A percentile compares a stretch with the other conserved stretches of the same genome.
These are phyloP conservation scores for Thymelicus sylvestris DNA, from an alignment of 2,888 invertebrate species.

Conservation along the genomic window DNA sequence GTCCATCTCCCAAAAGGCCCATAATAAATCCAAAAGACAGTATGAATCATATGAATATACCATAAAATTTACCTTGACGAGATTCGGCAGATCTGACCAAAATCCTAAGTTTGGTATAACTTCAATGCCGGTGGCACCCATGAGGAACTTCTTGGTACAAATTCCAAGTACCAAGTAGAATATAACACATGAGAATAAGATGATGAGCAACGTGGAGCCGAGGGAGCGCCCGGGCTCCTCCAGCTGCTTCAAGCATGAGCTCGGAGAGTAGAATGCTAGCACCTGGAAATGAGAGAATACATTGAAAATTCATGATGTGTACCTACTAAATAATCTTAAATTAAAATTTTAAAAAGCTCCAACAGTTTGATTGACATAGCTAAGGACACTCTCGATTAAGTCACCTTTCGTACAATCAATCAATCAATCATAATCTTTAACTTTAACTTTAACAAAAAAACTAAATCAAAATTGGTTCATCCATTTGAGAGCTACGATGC, in stretches of 20 bases:
- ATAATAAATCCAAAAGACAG: too few relatives aligned
- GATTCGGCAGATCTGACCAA: constrained; percentile 88
- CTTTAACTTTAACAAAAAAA: too few relatives aligned
- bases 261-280: constrained; percentile 78
- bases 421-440: too few relatives aligned
- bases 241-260: constrained; percentile 74
- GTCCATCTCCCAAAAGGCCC: too few relatives aligned
- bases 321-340: too few relatives aligned
- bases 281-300: constrained; percentile 64
- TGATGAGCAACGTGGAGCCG: constrained; percentile 86
- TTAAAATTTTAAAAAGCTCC: too few relatives aligned
- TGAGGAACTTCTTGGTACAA: constrained; percentile 86
- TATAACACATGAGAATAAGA: constrained; percentile 84
- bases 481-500: too few relatives aligned
- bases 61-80: constrained; percentile 86
- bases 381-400: too few relatives aligned
- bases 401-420: too few relatives aligned
- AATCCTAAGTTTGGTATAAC: constrained; percentile 90
- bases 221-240: constrained; percentile 78
- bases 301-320: not conserved
- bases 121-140: constrained; percentile 90
- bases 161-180: constrained; percentile 88
- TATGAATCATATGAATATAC: not conserved
- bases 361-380: too few relatives aligned
- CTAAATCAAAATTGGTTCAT: too few relatives aligned